A percentile compares a stretch with the other conserved stretches of the same genome.
phyloP scores from a whole-genome alignment of 2,888 invertebrate genomes.

The Dasysyrphus tricinctus region DNA sequence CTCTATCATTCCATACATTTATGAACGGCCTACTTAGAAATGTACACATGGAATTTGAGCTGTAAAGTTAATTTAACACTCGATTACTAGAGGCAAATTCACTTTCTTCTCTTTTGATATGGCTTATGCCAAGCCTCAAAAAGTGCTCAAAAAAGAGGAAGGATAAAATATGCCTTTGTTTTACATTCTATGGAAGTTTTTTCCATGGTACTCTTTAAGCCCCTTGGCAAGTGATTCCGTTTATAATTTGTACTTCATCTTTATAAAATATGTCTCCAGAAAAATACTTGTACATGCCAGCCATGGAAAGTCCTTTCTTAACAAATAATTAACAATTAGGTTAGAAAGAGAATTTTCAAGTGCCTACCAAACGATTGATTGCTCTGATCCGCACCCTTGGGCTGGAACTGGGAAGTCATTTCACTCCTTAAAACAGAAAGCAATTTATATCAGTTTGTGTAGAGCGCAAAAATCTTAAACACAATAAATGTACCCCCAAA shows the following conservation, averaged over 20 bases:
- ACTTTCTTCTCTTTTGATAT: conserved; percentile 40
- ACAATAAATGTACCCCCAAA: conserved; percentile 7
- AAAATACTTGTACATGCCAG: conserved; percentile 23
- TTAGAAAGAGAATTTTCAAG: conserved; percentile 52
- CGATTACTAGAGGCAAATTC: conserved; percentile 38
- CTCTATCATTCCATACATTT: neutral
- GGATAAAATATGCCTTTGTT: conserved; percentile 16
- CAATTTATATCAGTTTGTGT: conserved; percentile 35
- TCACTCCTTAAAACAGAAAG: conserved; percentile 10
- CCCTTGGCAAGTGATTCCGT: neutral
- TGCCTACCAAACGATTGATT: conserved; percentile 44
- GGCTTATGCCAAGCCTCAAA: conserved; percentile 6
- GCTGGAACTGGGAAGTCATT: neutral
- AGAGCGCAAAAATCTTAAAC: conserved; percentile 2
- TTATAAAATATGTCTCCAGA: conserved; percentile 5
- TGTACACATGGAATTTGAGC: conserved; percentile 66
- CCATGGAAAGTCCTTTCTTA: conserved; percentile 38
- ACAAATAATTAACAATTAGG: conserved; percentile 52
- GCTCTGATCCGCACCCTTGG: neutral
- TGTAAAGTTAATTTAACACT: conserved; percentile 63
- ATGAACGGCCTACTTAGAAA: conserved; percentile 58
- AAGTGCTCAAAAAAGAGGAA: neutral
- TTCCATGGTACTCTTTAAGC: neutral
- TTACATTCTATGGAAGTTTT: neutral
- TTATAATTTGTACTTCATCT: neutral